Base-by-base conservation (phyloP, 2,888 invertebrate genomes). In the Cheilosia variabilis region DNA sequence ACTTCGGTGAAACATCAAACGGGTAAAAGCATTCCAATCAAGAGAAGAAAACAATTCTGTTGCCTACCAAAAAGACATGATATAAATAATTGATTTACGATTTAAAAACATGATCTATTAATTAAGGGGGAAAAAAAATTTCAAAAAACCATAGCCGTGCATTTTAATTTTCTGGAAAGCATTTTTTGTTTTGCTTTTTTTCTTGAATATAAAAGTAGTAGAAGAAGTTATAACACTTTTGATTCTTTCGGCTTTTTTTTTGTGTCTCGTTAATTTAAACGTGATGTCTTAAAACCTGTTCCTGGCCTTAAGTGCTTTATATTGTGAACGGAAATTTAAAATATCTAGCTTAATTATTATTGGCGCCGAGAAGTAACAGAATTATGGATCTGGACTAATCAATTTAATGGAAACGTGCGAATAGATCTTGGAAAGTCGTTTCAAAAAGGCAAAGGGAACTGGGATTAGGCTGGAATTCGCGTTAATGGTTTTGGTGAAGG, bases 11-110 rank as follows among this genome's bases (percentile, higher is more conserved):
- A 69, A 57, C 69, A 47, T 69, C 69, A 69, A 77, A 76, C 19
- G 47, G 57, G 27, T 17, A 57, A n/a, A 10, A 58, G 37, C 41
- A 47, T 17, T 37, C 10, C 41, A 45, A 52, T 6, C 9, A 37
- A n/a, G 10, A 60, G 9, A 24, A 37, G 31, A 31, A 34, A 2
- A 6, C 6, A 45, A n/a, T 15, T 47, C 3, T 6, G 34, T 17
- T 22, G 13, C 27, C 24, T 24, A 15, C 55, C 45, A 52, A 52
- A 27, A 37, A 37, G 52, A 19, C 69, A 34, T 52, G 65, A 27
- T 66, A 52, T 71, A 66, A 60, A 76, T 71, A 83, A 68, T 63
- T 83, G 78, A 83, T 83, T 83, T 68, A 83, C 43, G 66, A 68
- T 76, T 53, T 17, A 31, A 45, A 66, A 66, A 82, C 76, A 60